Conservation (phyloP, 2,113 vertebrate species). For the Emydura subglobosa region DNA sequence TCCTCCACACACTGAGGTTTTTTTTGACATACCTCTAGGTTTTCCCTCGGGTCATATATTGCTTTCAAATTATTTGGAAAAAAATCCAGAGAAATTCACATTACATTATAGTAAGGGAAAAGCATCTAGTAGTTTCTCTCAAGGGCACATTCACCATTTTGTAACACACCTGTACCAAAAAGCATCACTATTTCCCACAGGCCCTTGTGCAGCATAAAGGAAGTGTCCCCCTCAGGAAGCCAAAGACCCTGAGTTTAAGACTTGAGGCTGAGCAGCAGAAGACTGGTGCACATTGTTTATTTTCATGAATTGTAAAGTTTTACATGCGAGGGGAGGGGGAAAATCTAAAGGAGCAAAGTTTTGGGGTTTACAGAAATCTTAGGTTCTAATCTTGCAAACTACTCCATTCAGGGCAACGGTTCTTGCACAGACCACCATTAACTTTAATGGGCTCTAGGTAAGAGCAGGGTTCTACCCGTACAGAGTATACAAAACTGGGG, state of each 20-base stretch:
- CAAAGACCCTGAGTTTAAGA: too few species aligned
- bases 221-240: too few species aligned
- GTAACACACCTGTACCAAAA: neutral
- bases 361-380: neutral
- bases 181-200: neutral
- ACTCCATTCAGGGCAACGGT: neutral
- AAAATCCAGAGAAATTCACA: neutral
- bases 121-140: neutral
- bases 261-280: neutral
- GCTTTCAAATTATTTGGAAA: too few species aligned
- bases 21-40: neutral
- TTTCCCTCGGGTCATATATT: neutral
- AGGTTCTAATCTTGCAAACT: neutral
- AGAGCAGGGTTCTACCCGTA: too few species aligned
- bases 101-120: neutral
- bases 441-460: neutral
- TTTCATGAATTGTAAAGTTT: neutral
- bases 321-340: neutral
- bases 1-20: too few species aligned
- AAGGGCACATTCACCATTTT: neutral
- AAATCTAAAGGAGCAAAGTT: neutral
- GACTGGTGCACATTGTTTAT: neutral
- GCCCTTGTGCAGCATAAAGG: neutral
- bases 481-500: neutral
- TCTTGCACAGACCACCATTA: neutral